Evolutionary conservation across 2,888 invertebrate genomes (phyloP), one percentile per base, ranked within the genome.

Genomic region (Ochropacha duplaris): DNA sequence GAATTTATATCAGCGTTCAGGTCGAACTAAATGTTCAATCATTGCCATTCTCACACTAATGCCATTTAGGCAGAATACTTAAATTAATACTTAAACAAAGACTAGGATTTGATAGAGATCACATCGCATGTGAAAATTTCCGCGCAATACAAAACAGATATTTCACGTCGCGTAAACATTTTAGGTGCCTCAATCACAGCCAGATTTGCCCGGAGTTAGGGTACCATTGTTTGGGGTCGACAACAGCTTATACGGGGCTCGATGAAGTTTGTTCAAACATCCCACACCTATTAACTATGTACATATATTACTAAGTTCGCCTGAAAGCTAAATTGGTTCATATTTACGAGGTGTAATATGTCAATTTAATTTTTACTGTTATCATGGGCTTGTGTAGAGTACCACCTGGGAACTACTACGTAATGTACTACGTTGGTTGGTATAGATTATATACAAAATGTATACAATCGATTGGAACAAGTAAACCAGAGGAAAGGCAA

Each of bases 251-350:
- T 51, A 34, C 24, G 54, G 44, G 57, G 54, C 56, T 55, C 31
- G 26, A 36, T 22, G 22, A 39, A 55, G 57, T 58, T 60, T 62
- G 56, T 51, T 58, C 57, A 52, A 60, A 58, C 56, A 50, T 52
- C 57, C 19, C 31, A 52, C 52, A 31, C 52, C 31, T 52, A 31
- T 52, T 31, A n/a, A 52, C 22, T 28, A 51, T 26, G 26, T 28
- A 28, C 51, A 51, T 31, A 52, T 19, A 52, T 52, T 31, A 22
- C 22, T 24, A 16, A 22, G 28, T 52, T 52, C 11, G 22, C 19
- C 52, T 16, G 28, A 52, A 31, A 31, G 52, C 16, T 34, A 16
- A 31, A 52, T 19, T 52, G 22, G 44, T 6, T 19, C 44, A 44
- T 44, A 44, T 44, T 16, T 19, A 44, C 44, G 2, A 19, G 44